Evolutionary conservation across 2,888 invertebrate genomes (phyloP).

Genomic region (Tenthredo amoena): DNA sequence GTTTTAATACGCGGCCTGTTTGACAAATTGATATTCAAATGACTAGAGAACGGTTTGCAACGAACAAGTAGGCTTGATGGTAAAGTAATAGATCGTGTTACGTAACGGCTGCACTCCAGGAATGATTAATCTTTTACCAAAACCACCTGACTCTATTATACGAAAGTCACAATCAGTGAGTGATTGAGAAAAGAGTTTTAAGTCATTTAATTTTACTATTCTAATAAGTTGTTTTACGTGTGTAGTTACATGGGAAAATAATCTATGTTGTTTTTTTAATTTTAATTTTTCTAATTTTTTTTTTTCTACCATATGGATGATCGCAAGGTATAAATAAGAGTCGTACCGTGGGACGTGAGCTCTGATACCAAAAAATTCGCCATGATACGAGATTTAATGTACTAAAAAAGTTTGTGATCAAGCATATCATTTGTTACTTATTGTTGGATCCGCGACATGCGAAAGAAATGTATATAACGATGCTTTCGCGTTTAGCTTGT

Average conservation of each 20-base stretch:
- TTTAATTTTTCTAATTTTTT: no score
- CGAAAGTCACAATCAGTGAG: conserved; percentile 17
- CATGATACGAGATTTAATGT: conserved; percentile 6
- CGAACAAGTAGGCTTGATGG: conserved; percentile 23
- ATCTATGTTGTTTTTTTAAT: neutral
- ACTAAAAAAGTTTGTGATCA: conserved; percentile 23
- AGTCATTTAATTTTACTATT: neutral
- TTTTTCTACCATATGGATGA: neutral
- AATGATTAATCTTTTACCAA: conserved; percentile 39
- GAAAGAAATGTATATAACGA: conserved; percentile 28
- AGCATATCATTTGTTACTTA: conserved; percentile 29
- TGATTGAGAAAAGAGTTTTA: conserved; percentile 26
- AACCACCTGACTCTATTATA: conserved; percentile 24
- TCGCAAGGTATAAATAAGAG: neutral
- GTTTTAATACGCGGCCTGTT: neutral
- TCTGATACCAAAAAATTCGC: neutral
- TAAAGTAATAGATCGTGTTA: conserved; percentile 23
- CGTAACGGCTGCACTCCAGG: neutral
- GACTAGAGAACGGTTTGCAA: conserved; percentile 3
- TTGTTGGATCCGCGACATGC: neutral
- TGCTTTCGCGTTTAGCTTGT: neutral
- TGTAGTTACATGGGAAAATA: conserved; percentile 27
- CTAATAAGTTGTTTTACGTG: conserved; percentile 3
- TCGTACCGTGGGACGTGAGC: neutral
- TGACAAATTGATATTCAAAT: conserved; percentile 43